Evolutionary conservation across 1,140 invertebrate species (phyloP).

Genomic region (Lysiphlebus fabarum): DNA sequence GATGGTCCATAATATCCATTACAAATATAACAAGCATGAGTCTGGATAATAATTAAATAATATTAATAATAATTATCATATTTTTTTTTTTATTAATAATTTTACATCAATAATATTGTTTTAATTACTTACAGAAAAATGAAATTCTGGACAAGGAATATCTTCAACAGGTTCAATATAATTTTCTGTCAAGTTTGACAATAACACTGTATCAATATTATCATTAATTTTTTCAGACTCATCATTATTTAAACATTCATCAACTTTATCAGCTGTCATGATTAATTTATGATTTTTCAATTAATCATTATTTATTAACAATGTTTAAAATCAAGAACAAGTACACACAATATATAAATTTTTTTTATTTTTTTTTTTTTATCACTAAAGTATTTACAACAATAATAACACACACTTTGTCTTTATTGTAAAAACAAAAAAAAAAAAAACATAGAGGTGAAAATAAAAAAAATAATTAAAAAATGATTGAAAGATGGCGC

Average conservation of each 20-base stretch:
- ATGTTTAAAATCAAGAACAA: no score
- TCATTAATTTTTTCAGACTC: constrained; percentile 12
- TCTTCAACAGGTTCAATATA: constrained; percentile 39
- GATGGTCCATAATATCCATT: constrained; percentile 90
- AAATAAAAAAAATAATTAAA: no score
- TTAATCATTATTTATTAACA: no score
- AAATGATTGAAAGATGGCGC: no score
- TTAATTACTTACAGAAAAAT: constrained; percentile 43
- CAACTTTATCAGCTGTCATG: constrained; percentile 48
- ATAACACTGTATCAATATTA: constrained; percentile 39
- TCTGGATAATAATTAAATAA: constrained; percentile 45
- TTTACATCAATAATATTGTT: constrained; percentile 14
- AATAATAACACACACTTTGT: no score
- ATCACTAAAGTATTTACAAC: no score
- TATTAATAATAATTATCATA: neutral
- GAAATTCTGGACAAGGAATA: constrained; percentile 45
- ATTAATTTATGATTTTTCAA: constrained; percentile 19
- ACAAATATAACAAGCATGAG: constrained; percentile 73
- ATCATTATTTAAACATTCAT: constrained; percentile 22
- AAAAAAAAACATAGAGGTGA: no score
- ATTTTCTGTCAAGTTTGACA: constrained; percentile 36
- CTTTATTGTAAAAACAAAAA: no score
- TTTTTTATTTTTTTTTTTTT: no score
- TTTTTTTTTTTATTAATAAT: neutral
- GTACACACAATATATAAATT: no score